A percentile compares a stretch with the other conserved stretches of the same genome.
These are phyloP conservation scores for Caradrina clavipalpis DNA, from an alignment of 2,888 invertebrate species.

Conservation along the genomic window DNA sequence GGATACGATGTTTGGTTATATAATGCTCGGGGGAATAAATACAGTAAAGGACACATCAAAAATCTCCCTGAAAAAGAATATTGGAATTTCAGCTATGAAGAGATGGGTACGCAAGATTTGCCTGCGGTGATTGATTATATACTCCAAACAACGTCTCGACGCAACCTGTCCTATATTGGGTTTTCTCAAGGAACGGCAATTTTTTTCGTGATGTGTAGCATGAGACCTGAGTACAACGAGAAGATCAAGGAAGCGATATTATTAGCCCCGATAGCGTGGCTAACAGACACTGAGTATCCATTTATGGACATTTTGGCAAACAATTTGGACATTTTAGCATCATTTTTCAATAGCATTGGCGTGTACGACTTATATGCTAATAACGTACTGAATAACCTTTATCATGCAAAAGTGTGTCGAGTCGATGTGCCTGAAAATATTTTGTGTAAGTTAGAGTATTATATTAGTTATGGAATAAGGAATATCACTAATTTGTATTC, in stretches of 20 bases:
- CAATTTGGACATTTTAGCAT: constrained; percentile 68
- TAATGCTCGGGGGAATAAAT: constrained; percentile 85
- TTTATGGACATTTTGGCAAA: constrained; percentile 74
- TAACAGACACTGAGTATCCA: constrained; percentile 75
- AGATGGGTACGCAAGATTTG: constrained; percentile 83
- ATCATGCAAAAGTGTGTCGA: constrained; percentile 77
- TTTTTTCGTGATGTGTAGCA: constrained; percentile 82
- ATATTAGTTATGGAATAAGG: constrained; percentile 76
- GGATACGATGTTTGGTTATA: constrained; percentile 85
- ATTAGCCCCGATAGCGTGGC: constrained; percentile 83
- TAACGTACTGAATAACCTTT: constrained; percentile 69
- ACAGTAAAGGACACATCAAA: constrained; percentile 78
- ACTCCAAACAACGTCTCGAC: constrained; percentile 68
- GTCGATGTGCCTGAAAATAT: constrained; percentile 68
- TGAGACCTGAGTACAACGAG: constrained; percentile 80
- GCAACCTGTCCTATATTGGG: constrained; percentile 81
- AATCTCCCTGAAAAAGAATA: constrained; percentile 74
- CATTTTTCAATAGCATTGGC: constrained; percentile 70
- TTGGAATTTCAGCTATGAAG: constrained; percentile 85
- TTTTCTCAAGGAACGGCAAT: constrained; percentile 86
- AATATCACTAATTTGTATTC: constrained; percentile 75
- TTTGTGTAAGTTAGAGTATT: constrained; percentile 79
- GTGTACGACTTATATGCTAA: constrained; percentile 79
- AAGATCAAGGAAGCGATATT: constrained; percentile 82
- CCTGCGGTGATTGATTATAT: constrained; percentile 83